A percentile compares a stretch with the other conserved stretches of the same genome.
Conservation (phyloP, 2,888 invertebrate genomes). For the Noctua comes region DNA sequence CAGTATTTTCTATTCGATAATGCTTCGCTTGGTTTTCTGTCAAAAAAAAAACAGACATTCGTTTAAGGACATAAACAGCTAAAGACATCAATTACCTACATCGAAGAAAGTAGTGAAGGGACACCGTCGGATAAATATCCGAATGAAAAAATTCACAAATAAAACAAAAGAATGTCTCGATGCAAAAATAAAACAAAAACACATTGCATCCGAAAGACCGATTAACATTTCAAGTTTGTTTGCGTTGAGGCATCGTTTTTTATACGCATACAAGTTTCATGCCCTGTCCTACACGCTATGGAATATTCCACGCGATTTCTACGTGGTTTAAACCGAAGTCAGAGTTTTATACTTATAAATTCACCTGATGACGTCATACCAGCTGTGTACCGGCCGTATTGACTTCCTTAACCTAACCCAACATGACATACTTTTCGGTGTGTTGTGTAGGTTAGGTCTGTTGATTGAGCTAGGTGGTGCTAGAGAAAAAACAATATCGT, state of each 20-base stretch:
- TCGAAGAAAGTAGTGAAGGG: neutral
- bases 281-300: neutral
- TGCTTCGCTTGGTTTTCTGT: neutral
- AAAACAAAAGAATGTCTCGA: neutral
- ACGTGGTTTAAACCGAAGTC: neutral
- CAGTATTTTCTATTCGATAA: neutral
- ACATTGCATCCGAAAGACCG: neutral
- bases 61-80: neutral
- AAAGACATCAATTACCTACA: neutral
- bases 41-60: too few species aligned
- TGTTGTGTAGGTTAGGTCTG: constrained; percentile 20
- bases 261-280: constrained; percentile 14
- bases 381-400: constrained; percentile 16
- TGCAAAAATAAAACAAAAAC: constrained; percentile 4
- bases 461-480: constrained; percentile 3
- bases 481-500: constrained; percentile 2
- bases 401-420: constrained; percentile 45
- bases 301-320: constrained; percentile 38
- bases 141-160: neutral
- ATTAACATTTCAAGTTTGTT: constrained; percentile 35
- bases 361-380: constrained; percentile 6
- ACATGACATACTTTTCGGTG: constrained; percentile 15
- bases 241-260: constrained; percentile 16
- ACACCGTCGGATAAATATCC: constrained; percentile 11
- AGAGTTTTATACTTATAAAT: constrained; percentile 14